Conservation (phyloP, 2,797 vertebrate genomes). For the Falco concolor region DNA sequence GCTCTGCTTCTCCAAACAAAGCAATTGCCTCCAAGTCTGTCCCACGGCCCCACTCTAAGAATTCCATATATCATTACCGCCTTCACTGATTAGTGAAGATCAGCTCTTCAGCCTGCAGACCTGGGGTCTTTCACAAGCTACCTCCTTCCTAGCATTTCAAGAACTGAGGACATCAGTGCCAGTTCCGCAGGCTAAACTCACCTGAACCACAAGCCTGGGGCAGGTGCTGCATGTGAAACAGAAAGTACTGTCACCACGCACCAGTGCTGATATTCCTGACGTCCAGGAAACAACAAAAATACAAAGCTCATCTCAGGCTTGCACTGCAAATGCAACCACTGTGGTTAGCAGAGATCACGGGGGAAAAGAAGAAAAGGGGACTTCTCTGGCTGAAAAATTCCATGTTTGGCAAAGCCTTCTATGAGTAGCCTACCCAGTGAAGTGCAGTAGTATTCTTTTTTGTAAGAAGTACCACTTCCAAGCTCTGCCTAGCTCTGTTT, state of each 20-base stretch:
- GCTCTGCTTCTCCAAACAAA: background rate
- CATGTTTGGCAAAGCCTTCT: background rate
- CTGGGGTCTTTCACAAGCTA: background rate
- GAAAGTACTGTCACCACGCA: background rate
- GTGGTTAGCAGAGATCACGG: background rate
- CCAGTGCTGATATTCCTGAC: background rate
- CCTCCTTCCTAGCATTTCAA: background rate
- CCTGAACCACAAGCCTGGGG: background rate
- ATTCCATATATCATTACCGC: background rate
- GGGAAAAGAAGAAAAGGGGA: background rate
- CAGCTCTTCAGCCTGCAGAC: background rate
- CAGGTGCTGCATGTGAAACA: background rate
- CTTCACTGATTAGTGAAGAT: background rate
- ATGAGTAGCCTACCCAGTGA: background rate
- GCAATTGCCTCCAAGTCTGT: background rate
- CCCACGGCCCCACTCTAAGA: accelerated
- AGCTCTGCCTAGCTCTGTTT: background rate
- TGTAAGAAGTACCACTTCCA: background rate
- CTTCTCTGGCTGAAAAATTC: background rate
- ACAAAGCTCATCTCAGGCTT: background rate
- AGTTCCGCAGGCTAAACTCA: background rate
- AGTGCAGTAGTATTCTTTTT: background rate
- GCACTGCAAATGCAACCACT: background rate
- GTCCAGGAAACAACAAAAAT: background rate
- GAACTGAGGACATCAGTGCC: background rate